Evolutionary conservation across 2,888 invertebrate genomes (phyloP).

Genomic region (Pandemis corylana): DNA sequence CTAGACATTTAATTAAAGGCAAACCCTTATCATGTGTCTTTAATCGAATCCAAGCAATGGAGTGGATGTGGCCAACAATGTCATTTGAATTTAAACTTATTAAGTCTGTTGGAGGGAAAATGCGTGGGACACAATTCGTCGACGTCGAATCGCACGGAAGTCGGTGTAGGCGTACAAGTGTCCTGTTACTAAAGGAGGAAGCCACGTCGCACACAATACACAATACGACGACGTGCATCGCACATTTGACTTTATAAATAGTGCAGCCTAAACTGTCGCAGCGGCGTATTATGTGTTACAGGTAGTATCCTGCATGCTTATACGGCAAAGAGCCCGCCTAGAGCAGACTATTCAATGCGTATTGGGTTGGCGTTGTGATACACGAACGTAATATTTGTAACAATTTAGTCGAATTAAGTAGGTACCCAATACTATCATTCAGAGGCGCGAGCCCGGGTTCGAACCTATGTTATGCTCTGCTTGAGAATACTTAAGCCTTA

Average conservation of each 20-base stretch:
- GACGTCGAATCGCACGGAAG: conserved; percentile 61
- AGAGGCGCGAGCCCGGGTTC: too few species aligned
- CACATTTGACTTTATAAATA: conserved; percentile 80
- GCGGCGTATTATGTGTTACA: conserved; percentile 11
- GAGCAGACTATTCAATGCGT: neutral
- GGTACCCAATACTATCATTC: too few species aligned
- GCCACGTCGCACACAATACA: conserved; percentile 73
- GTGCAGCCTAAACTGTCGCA: conserved; percentile 54
- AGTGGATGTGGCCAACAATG: neutral
- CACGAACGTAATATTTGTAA: neutral
- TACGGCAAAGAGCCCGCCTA: neutral
- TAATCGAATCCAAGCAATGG: neutral
- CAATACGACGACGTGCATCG: conserved; percentile 67
- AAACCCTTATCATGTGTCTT: too few species aligned
- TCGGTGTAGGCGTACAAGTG: conserved; percentile 59
- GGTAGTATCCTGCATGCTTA: conserved; percentile 5
- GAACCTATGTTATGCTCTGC: too few species aligned
- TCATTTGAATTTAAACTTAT: too few species aligned
- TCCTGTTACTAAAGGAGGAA: conserved; percentile 72
- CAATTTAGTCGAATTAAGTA: neutral
- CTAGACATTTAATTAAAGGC: too few species aligned
- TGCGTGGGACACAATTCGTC: conserved; percentile 46
- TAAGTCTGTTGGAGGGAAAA: conserved; percentile 24
- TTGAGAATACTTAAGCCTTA: too few species aligned
- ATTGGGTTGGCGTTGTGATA: neutral